Conservation (phyloP, 2,797 vertebrate species). For the Mionectes olivaceus region DNA sequence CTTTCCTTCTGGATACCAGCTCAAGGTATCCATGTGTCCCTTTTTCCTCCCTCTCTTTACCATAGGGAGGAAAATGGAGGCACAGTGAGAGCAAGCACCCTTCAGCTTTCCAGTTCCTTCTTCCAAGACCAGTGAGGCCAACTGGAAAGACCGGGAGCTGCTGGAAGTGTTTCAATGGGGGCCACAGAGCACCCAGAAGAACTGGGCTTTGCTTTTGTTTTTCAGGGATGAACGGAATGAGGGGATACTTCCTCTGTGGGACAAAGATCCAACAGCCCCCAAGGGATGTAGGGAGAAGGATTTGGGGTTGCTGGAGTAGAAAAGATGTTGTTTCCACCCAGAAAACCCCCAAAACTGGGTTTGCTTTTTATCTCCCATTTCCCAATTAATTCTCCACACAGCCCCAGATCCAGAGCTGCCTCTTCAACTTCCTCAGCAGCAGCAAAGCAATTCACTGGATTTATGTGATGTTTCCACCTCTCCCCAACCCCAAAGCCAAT, state of each 20-base stretch:
- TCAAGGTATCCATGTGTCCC: neutral
- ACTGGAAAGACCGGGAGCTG: neutral
- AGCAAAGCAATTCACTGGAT: neutral
- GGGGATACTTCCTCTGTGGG: neutral
- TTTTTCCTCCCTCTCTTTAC: neutral
- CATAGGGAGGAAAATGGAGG: neutral
- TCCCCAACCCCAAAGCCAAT: neutral
- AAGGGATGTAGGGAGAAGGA: neutral
- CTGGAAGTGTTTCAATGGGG: neutral
- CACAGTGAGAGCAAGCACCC: fast-evolving
- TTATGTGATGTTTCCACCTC: neutral
- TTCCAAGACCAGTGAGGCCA: neutral
- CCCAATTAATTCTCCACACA: neutral
- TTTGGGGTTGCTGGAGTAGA: neutral
- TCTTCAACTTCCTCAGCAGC: neutral
- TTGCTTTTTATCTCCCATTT: neutral
- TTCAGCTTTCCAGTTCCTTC: neutral
- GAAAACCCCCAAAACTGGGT: neutral
- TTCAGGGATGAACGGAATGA: fast-evolving
- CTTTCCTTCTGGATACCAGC: neutral
- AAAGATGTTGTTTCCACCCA: neutral
- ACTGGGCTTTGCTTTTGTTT: neutral
- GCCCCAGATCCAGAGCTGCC: fast-evolving
- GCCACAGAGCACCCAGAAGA: neutral
- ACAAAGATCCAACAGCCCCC: neutral